Percentiles rank a stretch among this genome's conserved stretches.
phyloP scores from a whole-genome alignment of 2,113 vertebrate genomes.

The Tichodroma muraria region DNA sequence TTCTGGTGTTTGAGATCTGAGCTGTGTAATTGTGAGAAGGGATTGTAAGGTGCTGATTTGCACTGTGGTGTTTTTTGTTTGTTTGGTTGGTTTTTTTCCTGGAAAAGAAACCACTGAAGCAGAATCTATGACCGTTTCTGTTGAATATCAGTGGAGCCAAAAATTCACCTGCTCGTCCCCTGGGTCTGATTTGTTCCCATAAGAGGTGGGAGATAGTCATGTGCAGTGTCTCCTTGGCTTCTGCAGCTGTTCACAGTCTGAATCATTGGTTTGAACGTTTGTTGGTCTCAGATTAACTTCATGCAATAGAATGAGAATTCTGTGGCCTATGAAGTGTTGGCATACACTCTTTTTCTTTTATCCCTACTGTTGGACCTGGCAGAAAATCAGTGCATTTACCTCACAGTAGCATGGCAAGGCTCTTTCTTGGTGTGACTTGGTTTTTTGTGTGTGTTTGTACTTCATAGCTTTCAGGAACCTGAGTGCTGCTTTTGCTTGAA shows the following conservation, averaged over 20 bases:
- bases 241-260: not conserved
- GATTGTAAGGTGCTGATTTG: not conserved
- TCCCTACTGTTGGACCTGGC: not conserved
- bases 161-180: not conserved
- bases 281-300: not conserved
- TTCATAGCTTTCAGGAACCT: not conserved
- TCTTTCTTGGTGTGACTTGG: not conserved
- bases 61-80: not conserved
- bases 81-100: not conserved
- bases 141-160: not conserved
- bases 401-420: not conserved
- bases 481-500: not conserved
- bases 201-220: not conserved
- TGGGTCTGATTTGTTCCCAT: not conserved
- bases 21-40: not conserved
- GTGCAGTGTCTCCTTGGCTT: not conserved
- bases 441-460: not conserved
- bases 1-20: not conserved
- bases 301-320: not conserved
- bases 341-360: not conserved
- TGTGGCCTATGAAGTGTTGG: not conserved
- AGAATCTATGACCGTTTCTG: not conserved
- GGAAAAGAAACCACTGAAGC: not conserved
- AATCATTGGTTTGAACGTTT: not conserved
- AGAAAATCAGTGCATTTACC: not conserved